A percentile compares a stretch with the other conserved stretches of the same genome.
These are phyloP conservation scores for Pituophis catenifer DNA, from an alignment of 2,113 vertebrate species.

Conservation along the genomic window DNA sequence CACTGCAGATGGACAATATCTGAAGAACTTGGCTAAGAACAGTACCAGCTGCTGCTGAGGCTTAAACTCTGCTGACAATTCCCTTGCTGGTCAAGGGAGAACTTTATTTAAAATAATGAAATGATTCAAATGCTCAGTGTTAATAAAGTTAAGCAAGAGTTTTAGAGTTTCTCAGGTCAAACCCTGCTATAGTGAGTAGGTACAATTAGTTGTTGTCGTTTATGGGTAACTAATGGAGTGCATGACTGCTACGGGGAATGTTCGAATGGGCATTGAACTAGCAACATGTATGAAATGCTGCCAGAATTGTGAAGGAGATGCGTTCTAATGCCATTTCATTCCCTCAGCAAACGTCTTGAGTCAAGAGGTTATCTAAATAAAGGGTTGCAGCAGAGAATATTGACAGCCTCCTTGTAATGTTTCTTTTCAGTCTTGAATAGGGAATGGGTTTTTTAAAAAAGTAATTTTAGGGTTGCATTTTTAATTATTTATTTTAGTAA, in stretches of 20 bases:
- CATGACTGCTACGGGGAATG: constrained; percentile 58
- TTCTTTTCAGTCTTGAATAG: constrained; percentile 55
- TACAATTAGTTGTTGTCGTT: constrained; percentile 69
- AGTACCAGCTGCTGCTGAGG: constrained; percentile 72
- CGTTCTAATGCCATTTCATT: constrained; percentile 61
- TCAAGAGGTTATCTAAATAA: constrained; percentile 73
- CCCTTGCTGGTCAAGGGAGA: constrained; percentile 82
- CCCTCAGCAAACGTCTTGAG: constrained; percentile 58
- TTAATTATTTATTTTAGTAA: background rate
- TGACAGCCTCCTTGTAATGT: constrained; percentile 64
- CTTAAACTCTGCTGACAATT: constrained; percentile 64
- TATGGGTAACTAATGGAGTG: constrained; percentile 55
- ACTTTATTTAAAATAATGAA: constrained; percentile 67
- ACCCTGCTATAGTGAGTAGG: constrained; percentile 79
- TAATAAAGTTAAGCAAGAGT: constrained; percentile 70
- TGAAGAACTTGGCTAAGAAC: constrained; percentile 71
- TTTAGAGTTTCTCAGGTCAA: constrained; percentile 82
- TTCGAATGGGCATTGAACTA: constrained; percentile 55
- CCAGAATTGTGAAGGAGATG: constrained; percentile 51
- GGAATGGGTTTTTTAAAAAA: constrained; percentile 34
- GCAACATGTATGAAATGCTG: constrained; percentile 43
- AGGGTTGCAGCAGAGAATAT: constrained; percentile 72
- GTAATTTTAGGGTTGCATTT: constrained; percentile 50
- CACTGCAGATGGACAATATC: constrained; percentile 66
- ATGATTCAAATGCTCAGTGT: constrained; percentile 70